phyloP scores from a whole-genome alignment of 2,797 vertebrate species.

The Fistularia tabacaria region DNA sequence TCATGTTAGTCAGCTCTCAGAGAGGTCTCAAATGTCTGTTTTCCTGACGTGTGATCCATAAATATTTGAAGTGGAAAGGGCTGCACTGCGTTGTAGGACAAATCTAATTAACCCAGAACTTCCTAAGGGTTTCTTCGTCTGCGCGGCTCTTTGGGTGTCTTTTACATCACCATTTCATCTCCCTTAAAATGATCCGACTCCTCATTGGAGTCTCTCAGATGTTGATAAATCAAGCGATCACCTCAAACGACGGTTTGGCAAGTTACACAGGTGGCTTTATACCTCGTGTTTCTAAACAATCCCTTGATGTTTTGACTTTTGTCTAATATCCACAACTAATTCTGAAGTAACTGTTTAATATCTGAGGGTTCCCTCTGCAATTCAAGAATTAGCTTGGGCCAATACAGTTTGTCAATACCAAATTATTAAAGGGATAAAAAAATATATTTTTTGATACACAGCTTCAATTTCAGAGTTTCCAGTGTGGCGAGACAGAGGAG shows the following conservation, averaged over 20 bases:
- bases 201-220: conserved; percentile 48
- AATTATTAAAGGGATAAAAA: too few species aligned
- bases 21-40: conserved; percentile 74
- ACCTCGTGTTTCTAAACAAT: neutral
- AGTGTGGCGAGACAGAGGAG: too few species aligned
- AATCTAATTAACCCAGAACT: conserved; percentile 77
- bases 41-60: conserved; percentile 74
- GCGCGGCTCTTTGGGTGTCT: conserved; percentile 46
- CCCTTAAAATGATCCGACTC: conserved; percentile 55
- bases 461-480: too few species aligned
- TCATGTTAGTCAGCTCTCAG: conserved; percentile 65
- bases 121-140: conserved; percentile 66
- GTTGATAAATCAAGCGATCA: conserved; percentile 37
- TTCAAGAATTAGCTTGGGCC: too few species aligned
- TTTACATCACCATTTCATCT: conserved; percentile 51
- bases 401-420: too few species aligned
- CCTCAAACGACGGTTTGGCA: conserved; percentile 23
- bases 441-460: too few species aligned
- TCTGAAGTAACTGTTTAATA: too few species aligned
- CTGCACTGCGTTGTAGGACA: conserved; percentile 69
- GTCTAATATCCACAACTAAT: too few species aligned
- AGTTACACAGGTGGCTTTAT: too few species aligned
- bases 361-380: too few species aligned
- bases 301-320: too few species aligned
- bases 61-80: conserved; percentile 77